Conservation (phyloP, 2,113 vertebrate genomes). For the Phyllostomus hastatus region DNA sequence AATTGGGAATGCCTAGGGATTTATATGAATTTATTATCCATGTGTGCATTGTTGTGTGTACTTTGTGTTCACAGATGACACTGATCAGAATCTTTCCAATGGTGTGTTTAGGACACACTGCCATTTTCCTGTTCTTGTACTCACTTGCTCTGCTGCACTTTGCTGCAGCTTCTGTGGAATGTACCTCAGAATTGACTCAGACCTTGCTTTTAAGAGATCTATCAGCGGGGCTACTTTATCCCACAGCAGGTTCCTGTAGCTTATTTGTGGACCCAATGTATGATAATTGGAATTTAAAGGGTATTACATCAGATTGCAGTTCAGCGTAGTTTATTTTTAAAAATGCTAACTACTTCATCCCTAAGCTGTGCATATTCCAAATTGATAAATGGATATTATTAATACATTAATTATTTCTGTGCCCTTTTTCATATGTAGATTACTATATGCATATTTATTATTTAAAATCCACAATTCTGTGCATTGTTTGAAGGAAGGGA, state of each 20-base stretch:
- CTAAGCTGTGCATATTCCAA: neutral
- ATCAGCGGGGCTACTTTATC: neutral
- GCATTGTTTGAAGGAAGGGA: neutral
- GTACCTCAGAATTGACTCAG: neutral
- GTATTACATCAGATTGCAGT: neutral
- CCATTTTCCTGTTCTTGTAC: neutral
- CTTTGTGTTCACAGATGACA: neutral
- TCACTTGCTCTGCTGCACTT: neutral
- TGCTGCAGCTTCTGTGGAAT: neutral
- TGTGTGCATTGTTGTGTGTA: neutral
- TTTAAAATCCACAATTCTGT: neutral
- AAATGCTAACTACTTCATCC: neutral
- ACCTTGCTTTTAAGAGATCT: neutral
- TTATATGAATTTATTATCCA: neutral
- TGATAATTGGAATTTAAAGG: neutral
- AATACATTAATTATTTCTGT: constrained; percentile 11
- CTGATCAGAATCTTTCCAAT: neutral
- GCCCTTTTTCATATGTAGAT: neutral
- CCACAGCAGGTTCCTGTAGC: neutral
- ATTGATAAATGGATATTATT: neutral
- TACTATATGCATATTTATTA: neutral
- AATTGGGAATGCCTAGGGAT: neutral
- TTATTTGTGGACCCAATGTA: neutral
- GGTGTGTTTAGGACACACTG: neutral
- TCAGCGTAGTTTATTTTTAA: neutral